Percentiles rank a stretch among this genome's conserved stretches.
These are phyloP conservation scores for Erebia aethiops DNA, from an alignment of 2,888 invertebrate genomes.

Conservation along the genomic window DNA sequence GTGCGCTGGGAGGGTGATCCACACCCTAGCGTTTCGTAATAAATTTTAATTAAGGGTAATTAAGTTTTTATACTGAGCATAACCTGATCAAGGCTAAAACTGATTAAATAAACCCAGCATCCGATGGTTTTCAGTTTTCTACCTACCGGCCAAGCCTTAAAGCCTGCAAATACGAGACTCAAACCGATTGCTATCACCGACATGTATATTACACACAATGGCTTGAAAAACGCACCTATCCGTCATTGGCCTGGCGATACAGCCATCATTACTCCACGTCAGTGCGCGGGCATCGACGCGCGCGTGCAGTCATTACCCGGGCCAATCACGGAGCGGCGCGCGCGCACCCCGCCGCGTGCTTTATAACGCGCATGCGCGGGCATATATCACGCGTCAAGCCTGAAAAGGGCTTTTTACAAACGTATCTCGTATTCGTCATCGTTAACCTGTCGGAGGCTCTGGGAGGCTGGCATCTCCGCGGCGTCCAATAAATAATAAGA, in stretches of 20 bases:
- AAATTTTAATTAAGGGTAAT: no score
- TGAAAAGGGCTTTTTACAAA: conserved; percentile 74
- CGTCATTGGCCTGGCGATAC: conserved; percentile 73
- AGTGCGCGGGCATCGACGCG: conserved; percentile 56
- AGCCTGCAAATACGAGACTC: not conserved
- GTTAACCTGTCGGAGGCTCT: conserved; percentile 58
- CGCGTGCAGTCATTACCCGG: conserved; percentile 66
- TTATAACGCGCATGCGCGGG: conserved; percentile 70
- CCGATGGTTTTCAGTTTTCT: not conserved
- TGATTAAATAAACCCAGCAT: not conserved
- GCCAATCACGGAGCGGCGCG: conserved; percentile 71
- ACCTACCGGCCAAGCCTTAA: not conserved
- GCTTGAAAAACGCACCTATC: conserved; percentile 77
- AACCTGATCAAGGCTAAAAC: not conserved
- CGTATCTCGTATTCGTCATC: conserved; percentile 81
- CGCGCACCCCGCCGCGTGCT: conserved; percentile 77
- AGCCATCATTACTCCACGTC: conserved; percentile 74
- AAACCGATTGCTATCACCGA: conserved; percentile 39
- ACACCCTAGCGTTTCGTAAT: no score
- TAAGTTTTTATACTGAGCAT: no score
- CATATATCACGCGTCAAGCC: conserved; percentile 78
- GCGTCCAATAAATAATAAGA: conserved; percentile 74
- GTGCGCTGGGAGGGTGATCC: no score
- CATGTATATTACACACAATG: conserved; percentile 56
- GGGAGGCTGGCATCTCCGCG: conserved; percentile 50